Percentiles rank a stretch among this genome's conserved stretches.
phyloP scores from a whole-genome alignment of 2,113 vertebrate species.

The Sceloporus undulatus region DNA sequence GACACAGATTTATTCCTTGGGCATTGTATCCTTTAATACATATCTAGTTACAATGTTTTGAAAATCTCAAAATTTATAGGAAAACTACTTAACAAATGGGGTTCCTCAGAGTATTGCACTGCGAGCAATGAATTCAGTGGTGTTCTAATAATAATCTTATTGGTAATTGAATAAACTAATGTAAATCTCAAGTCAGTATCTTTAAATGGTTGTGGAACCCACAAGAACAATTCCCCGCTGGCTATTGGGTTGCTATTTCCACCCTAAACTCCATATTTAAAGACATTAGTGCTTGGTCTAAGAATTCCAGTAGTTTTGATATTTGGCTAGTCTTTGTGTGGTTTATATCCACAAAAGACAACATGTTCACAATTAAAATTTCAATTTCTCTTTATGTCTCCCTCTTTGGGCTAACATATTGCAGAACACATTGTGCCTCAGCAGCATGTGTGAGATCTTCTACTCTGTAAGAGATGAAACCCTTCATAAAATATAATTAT shows the following conservation, averaged over 20 bases:
- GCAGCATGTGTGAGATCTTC: slow-evolving; percentile 10
- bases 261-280: slow-evolving; percentile 33
- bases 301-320: slow-evolving; percentile 21
- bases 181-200: slow-evolving; percentile 49
- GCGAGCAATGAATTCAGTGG: slow-evolving; percentile 18
- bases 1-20: neutral
- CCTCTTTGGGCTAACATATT: neutral
- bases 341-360: slow-evolving; percentile 47
- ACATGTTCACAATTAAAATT: slow-evolving; percentile 17
- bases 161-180: slow-evolving; percentile 56
- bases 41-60: slow-evolving; percentile 29
- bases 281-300: slow-evolving; percentile 45
- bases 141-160: slow-evolving; percentile 44
- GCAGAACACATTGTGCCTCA: neutral
- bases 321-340: neutral
- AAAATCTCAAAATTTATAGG: slow-evolving; percentile 48
- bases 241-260: slow-evolving; percentile 20
- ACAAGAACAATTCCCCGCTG: rapidly evolving
- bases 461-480: slow-evolving; percentile 5
- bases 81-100: slow-evolving; percentile 37
- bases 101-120: slow-evolving; percentile 33
- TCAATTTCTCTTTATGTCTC: neutral
- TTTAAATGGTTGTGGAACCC: neutral
- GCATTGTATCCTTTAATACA: slow-evolving; percentile 1
- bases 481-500: slow-evolving; percentile 22